phyloP scores from a whole-genome alignment of 1,140 invertebrate species.

The Andricus grossulariae region DNA sequence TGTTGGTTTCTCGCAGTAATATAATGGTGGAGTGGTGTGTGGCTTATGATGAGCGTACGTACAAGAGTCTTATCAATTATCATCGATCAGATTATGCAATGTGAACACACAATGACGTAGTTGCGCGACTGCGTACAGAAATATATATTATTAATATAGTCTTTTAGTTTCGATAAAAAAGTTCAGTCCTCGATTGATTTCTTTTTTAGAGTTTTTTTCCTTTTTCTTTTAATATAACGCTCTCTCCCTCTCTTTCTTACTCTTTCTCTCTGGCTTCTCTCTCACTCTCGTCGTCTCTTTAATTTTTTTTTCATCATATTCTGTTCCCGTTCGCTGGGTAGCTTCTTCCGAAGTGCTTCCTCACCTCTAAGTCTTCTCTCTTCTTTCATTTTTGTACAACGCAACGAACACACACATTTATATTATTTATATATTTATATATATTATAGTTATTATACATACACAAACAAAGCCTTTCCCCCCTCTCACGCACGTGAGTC shows the following conservation, averaged over 20 bases:
- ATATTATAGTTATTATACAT: slow-evolving; percentile 71
- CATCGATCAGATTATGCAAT: slow-evolving; percentile 75
- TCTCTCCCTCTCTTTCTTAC: slow-evolving; percentile 53
- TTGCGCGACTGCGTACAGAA: slow-evolving; percentile 76
- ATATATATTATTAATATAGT: slow-evolving; percentile 76
- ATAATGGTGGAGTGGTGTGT: slow-evolving; percentile 43
- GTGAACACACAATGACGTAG: slow-evolving; percentile 76
- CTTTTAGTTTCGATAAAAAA: slow-evolving; percentile 78
- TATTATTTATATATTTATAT: slow-evolving; percentile 71
- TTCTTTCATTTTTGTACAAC: slow-evolving; percentile 71
- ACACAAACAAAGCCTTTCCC: slow-evolving; percentile 70
- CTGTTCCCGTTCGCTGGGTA: background rate
- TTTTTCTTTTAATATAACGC: slow-evolving; percentile 54
- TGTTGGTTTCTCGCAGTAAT: slow-evolving; percentile 42
- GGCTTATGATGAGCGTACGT: slow-evolving; percentile 69
- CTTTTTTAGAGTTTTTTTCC: slow-evolving; percentile 54
- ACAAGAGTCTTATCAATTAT: slow-evolving; percentile 70
- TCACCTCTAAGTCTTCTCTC: slow-evolving; percentile 47
- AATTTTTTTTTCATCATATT: slow-evolving; percentile 37
- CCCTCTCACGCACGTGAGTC: slow-evolving; percentile 44
- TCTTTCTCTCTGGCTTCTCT: slow-evolving; percentile 48
- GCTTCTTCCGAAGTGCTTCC: slow-evolving; percentile 34
- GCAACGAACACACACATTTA: slow-evolving; percentile 74
- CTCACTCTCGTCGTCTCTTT: slow-evolving; percentile 44
- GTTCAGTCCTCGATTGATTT: slow-evolving; percentile 75